Percentiles rank a stretch among this genome's conserved stretches.
Evolutionary conservation across 1,140 invertebrate genomes (phyloP).

Genomic region (Papilio glaucus): DNA sequence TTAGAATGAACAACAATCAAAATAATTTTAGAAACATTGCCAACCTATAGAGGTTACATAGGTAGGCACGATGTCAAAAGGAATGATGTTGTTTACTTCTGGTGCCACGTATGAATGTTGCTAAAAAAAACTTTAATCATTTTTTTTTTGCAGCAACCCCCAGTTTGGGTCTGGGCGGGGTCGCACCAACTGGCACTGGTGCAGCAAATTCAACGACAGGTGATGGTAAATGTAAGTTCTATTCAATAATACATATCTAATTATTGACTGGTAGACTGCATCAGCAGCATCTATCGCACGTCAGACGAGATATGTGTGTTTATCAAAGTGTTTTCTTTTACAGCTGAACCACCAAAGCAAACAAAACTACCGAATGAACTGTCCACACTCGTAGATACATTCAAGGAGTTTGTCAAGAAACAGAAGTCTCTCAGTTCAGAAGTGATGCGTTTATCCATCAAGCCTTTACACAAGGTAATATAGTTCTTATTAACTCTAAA

Average conservation of each 20-base stretch:
- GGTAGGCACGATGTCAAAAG: too few species aligned
- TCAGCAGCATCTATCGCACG: too few species aligned
- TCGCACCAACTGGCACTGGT: conserved; percentile 47
- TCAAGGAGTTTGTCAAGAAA: conserved; percentile 92
- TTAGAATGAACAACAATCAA: too few species aligned
- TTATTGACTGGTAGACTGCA: too few species aligned
- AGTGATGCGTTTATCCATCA: conserved; percentile 89
- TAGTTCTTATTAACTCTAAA: not conserved
- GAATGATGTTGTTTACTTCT: too few species aligned
- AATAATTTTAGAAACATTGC: too few species aligned
- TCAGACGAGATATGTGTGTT: too few species aligned
- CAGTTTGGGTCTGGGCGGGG: conserved; percentile 67
- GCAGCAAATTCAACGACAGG: conserved; percentile 50
- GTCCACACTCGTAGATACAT: conserved; percentile 82
- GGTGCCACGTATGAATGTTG: too few species aligned
- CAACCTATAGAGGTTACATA: too few species aligned
- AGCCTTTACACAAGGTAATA: conserved; percentile 86
- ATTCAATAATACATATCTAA: too few species aligned
- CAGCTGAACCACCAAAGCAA: conserved; percentile 75
- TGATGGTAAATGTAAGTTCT: conserved; percentile 67
- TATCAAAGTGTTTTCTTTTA: not conserved
- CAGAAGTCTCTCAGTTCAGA: conserved; percentile 93
- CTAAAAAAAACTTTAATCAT: too few species aligned
- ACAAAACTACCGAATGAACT: conserved; percentile 89
- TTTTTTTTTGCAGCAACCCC: conserved; percentile 56